Conservation (phyloP, 2,113 vertebrate species). For the Romanogobio albipinnatus region DNA sequence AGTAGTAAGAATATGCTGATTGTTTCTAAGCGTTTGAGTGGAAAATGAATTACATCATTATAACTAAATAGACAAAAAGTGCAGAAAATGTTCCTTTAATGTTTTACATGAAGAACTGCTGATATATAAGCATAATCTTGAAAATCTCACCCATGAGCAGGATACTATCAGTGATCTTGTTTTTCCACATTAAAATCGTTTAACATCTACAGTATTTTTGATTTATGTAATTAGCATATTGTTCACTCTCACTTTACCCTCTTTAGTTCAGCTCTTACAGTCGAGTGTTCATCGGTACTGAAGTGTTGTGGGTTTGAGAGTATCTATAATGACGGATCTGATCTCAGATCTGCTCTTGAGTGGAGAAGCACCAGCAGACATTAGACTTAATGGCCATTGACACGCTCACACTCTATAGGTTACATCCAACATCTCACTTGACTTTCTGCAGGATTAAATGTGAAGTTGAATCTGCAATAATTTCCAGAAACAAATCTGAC, state of each 20-base stretch:
- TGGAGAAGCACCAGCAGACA: constrained; percentile 5
- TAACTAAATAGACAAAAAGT: too few species aligned
- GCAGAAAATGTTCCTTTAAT: too few species aligned
- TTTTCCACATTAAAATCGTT: not conserved
- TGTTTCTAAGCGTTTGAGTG: too few species aligned
- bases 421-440: constrained; percentile 10
- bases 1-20: too few species aligned
- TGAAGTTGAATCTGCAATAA: not conserved
- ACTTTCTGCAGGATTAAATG: constrained; percentile 24
- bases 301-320: constrained; percentile 11
- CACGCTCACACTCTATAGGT: not conserved
- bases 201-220: not conserved
- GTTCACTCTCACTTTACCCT: not conserved
- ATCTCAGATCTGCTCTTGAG: constrained; percentile 19
- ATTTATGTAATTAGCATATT: not conserved
- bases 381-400: constrained; percentile 4
- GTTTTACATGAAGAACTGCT: not conserved
- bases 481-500: not conserved
- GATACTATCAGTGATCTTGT: not conserved
- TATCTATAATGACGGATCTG: not conserved
- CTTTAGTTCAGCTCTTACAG: not conserved
- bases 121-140: not conserved
- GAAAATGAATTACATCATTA: too few species aligned
- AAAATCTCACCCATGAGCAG: not conserved
- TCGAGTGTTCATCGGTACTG: not conserved